Conservation (phyloP, 2,113 vertebrate species). For the Gallinago jamesoni region DNA sequence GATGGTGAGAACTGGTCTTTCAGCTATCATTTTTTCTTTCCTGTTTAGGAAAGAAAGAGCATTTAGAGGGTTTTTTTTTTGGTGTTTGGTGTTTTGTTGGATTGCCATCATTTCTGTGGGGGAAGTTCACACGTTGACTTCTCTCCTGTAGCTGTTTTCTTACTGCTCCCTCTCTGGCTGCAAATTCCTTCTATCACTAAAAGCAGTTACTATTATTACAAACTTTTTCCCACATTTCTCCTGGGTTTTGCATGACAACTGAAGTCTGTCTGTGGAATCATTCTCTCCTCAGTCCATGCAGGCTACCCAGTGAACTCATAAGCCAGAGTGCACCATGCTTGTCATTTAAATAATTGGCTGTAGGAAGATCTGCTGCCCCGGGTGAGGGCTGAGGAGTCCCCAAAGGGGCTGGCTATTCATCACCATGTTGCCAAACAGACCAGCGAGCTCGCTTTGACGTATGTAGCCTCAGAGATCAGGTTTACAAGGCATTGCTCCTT, state of each 20-base stretch:
- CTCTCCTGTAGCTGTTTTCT: not conserved
- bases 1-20: not conserved
- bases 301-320: not conserved
- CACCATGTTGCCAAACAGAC: not conserved
- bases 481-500: not conserved
- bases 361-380: not conserved
- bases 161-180: not conserved
- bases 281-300: not conserved
- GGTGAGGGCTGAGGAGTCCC: not conserved
- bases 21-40: not conserved
- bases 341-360: not conserved
- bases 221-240: not conserved
- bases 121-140: not conserved
- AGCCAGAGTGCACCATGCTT: not conserved
- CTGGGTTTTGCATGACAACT: not conserved
- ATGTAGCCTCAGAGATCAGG: not conserved
- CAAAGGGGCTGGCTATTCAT: not conserved
- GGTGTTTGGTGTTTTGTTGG: not conserved
- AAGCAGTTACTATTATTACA: not conserved
- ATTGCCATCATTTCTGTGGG: not conserved
- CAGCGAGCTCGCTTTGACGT: accelerated
- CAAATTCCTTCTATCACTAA: not conserved
- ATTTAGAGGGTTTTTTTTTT: not conserved
- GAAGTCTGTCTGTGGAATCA: not conserved
- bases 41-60: not conserved